Percentiles rank a stretch among this genome's conserved stretches.
These are phyloP conservation scores for Coenonympha arcania DNA, from an alignment of 2,888 invertebrate species.

Conservation along the genomic window DNA sequence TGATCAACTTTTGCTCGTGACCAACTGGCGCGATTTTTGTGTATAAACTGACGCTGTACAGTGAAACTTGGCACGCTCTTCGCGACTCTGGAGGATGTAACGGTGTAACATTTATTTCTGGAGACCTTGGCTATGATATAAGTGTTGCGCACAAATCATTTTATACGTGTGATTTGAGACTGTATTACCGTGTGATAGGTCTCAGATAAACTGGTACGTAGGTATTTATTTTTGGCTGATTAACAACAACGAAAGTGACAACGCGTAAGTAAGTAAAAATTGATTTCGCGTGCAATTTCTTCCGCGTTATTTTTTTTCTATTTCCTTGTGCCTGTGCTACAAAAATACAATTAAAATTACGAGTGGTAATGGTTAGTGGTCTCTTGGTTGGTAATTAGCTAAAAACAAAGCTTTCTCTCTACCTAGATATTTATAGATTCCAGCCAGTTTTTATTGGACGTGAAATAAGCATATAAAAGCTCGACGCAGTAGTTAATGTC, in stretches of 20 bases:
- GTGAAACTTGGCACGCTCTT: conserved; percentile 56
- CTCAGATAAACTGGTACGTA: background rate
- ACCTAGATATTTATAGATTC: too few species aligned
- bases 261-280: conserved; percentile 20
- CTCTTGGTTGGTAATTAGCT: too few species aligned
- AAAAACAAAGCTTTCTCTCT: too few species aligned
- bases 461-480: too few species aligned
- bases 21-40: conserved; percentile 48
- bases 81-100: conserved; percentile 56
- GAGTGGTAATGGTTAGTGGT: too few species aligned
- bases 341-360: background rate
- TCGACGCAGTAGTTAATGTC: background rate
- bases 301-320: background rate
- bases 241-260: conserved; percentile 6
- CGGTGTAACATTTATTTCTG: conserved; percentile 72
- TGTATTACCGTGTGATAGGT: conserved; percentile 33
- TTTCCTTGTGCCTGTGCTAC: background rate
- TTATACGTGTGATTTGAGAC: conserved; percentile 33
- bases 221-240: conserved; percentile 8
- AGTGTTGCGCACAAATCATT: conserved; percentile 37
- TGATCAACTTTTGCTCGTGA: conserved; percentile 38
- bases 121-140: conserved; percentile 55
- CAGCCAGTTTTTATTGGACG: too few species aligned
- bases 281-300: conserved; percentile 21
- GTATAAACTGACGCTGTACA: conserved; percentile 52